Evolutionary conservation across 2,113 vertebrate genomes (phyloP).

Genomic region (Etia nguti): DNA sequence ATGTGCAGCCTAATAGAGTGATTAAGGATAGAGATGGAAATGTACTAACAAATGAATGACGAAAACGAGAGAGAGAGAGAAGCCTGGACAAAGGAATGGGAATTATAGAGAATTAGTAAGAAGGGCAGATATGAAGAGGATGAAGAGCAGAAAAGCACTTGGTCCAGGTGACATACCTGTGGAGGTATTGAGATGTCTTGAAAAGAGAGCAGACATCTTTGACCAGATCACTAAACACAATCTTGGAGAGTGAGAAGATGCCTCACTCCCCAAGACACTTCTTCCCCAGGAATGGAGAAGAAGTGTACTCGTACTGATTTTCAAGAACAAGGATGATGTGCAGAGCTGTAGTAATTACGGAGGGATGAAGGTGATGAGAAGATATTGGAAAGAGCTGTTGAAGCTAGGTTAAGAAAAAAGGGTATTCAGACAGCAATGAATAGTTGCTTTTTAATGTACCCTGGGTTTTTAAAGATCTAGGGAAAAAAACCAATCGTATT

Average conservation of each 20-base stretch:
- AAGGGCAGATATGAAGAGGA: background rate
- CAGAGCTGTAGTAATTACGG: background rate
- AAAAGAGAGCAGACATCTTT: background rate
- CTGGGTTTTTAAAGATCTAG: background rate
- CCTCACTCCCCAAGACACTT: background rate
- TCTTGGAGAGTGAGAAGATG: background rate
- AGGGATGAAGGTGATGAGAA: background rate
- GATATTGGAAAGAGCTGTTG: background rate
- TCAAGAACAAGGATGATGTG: background rate
- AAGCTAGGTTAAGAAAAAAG: background rate
- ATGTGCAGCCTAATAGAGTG: background rate
- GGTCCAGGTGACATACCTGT: background rate
- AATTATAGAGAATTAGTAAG: background rate
- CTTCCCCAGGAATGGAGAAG: background rate
- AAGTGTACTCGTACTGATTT: background rate
- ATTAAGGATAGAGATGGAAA: background rate
- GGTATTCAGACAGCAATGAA: accelerated
- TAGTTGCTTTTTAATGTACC: background rate
- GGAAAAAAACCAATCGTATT: accelerated
- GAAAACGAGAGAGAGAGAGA: background rate
- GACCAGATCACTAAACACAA: background rate
- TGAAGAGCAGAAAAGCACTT: background rate
- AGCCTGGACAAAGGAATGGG: accelerated
- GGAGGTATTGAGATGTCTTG: background rate
- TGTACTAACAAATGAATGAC: background rate